phyloP scores from a whole-genome alignment of 2,113 vertebrate species.

The Euleptes europaea region DNA sequence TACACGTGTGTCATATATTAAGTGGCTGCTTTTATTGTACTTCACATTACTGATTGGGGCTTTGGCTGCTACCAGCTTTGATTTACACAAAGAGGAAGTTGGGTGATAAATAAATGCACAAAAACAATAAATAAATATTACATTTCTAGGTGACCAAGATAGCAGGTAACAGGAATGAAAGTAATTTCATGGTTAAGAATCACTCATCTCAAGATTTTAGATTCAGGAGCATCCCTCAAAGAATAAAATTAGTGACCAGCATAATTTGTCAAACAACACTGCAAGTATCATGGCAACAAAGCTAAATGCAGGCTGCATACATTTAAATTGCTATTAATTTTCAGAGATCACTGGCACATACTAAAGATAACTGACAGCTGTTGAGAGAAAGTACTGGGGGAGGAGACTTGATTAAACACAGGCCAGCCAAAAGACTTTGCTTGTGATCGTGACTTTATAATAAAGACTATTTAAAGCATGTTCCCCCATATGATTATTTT shows the following conservation, averaged over 20 bases:
- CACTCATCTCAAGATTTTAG: not conserved
- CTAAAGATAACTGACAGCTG: not conserved
- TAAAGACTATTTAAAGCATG: not conserved
- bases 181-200: constrained; percentile 24
- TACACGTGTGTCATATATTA: not conserved
- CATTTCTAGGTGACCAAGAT: constrained; percentile 17
- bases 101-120: not conserved
- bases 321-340: constrained; percentile 40
- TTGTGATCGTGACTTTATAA: not conserved
- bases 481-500: not conserved
- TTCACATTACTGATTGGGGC: not conserved
- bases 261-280: constrained; percentile 23
- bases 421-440: constrained; percentile 35
- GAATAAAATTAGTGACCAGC: not conserved
- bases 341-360: constrained; percentile 1
- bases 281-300: constrained; percentile 23
- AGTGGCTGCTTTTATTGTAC: not conserved
- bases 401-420: constrained; percentile 27
- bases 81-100: not conserved
- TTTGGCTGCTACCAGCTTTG: not conserved
- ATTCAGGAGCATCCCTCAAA: not conserved
- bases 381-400: constrained; percentile 31
- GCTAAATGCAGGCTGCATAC: not conserved
- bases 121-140: not conserved
- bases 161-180: constrained; percentile 40